Evolutionary conservation across 30 jellyfish, hydroid and myxozoan genomes (phyloP).

Genomic region (Turritopsis dohrnii): DNA sequence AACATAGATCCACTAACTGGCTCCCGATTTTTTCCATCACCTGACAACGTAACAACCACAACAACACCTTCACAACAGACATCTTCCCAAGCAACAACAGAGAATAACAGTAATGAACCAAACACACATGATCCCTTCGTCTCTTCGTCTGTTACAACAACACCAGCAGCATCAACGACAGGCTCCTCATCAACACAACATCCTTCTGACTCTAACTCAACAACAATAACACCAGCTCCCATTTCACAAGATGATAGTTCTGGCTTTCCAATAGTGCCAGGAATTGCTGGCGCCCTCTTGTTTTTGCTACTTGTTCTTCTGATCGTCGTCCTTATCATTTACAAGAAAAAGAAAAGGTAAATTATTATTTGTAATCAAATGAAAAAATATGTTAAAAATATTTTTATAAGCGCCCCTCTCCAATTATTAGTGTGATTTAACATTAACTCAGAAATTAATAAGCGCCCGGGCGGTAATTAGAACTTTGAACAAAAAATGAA

Average conservation of each 20-base stretch:
- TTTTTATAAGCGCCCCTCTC: no score
- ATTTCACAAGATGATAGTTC: background rate
- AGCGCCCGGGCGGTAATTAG: no score
- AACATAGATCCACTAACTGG: background rate
- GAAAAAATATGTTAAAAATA: no score
- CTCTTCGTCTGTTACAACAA: background rate
- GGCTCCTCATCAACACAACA: background rate
- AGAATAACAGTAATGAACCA: background rate
- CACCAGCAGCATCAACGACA: background rate
- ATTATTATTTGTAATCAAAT: background rate
- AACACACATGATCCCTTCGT: background rate
- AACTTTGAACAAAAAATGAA: no score
- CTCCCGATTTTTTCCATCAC: background rate
- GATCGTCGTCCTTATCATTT: background rate
- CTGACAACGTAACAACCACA: background rate
- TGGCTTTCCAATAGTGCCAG: background rate
- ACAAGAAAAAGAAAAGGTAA: background rate
- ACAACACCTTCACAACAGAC: background rate
- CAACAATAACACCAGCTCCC: background rate
- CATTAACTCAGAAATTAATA: no score
- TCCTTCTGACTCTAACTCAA: background rate
- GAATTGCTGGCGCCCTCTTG: background rate
- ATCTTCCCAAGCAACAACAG: background rate
- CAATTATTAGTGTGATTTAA: no score
- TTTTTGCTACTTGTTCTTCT: background rate